Percentiles rank a stretch among this genome's conserved stretches.
Conservation (phyloP, 1,140 invertebrate species). For the Camponotus pennsylvanicus region DNA sequence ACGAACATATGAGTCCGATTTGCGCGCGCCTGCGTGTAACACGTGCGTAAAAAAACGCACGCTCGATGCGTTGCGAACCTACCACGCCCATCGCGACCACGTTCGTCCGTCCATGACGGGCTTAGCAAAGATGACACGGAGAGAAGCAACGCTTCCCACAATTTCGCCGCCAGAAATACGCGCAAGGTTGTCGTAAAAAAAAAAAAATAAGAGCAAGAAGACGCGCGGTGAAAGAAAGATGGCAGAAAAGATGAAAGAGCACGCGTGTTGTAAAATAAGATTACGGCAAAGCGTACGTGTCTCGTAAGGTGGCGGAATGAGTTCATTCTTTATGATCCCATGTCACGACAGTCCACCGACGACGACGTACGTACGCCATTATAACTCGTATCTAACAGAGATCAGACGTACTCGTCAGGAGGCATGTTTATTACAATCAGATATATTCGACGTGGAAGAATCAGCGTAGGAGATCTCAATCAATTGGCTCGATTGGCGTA, state of each 20-base stretch:
- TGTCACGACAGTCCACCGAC: constrained; percentile 2
- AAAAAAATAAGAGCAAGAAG: not conserved
- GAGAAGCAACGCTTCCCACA: constrained; percentile 29
- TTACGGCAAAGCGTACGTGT: not conserved
- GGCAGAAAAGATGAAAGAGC: constrained; percentile 12
- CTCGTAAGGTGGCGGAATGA: not conserved
- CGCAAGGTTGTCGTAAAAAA: constrained; percentile 43
- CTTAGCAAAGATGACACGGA: constrained; percentile 76
- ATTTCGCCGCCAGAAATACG: constrained; percentile 61
- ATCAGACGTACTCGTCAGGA: constrained; percentile 18
- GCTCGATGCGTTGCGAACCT: constrained; percentile 80
- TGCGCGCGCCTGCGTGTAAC: constrained; percentile 50
- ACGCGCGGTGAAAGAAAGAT: not conserved
- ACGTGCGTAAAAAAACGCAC: constrained; percentile 77
- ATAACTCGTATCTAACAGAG: constrained; percentile 24
- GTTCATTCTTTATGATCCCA: constrained; percentile 27
- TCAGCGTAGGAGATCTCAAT: constrained; percentile 32
- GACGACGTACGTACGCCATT: constrained; percentile 17
- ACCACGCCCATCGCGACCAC: constrained; percentile 83
- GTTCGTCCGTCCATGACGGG: constrained; percentile 82
- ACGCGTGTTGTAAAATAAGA: constrained; percentile 11
- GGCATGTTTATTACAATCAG: not conserved
- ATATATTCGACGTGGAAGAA: not conserved
- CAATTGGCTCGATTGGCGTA: not conserved
- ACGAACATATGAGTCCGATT: constrained; percentile 56